Conservation (phyloP, 2,888 invertebrate species). For the Lasiommata megera region DNA sequence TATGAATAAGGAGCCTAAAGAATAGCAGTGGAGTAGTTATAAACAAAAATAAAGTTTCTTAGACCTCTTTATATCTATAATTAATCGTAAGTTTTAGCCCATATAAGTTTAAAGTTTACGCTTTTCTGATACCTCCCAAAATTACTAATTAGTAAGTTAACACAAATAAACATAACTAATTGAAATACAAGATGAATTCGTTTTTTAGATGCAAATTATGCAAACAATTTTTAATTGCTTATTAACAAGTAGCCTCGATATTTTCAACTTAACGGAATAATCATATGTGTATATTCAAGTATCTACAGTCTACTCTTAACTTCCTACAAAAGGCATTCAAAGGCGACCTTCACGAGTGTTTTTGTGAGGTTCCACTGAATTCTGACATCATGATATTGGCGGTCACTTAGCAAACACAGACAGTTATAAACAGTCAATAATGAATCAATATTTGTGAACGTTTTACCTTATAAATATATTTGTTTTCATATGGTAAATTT, state of each 20-base stretch:
- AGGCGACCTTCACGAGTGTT: constrained; percentile 1
- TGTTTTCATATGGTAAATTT: too few species aligned
- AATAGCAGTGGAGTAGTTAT: too few species aligned
- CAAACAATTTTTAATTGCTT: background rate
- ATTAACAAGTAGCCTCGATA: background rate
- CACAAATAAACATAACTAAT: too few species aligned
- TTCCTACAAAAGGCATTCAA: background rate
- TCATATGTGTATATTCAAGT: background rate
- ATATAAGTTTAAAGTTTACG: too few species aligned
- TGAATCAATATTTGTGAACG: background rate
- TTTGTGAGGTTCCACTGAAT: constrained; percentile 1
- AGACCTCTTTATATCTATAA: too few species aligned
- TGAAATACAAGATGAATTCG: too few species aligned
- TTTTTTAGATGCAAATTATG: too few species aligned
- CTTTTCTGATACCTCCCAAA: too few species aligned
- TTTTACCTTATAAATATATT: background rate
- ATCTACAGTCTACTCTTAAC: background rate
- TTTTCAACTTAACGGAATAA: background rate
- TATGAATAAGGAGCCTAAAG: too few species aligned
- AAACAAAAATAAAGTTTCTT: too few species aligned
- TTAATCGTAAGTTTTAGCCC: too few species aligned
- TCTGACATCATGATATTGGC: constrained; percentile 10
- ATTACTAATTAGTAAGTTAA: too few species aligned
- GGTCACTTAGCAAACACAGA: background rate
- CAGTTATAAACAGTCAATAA: background rate